phyloP scores from a whole-genome alignment of 2,888 invertebrate species.

The Drosophila maculinotata region DNA sequence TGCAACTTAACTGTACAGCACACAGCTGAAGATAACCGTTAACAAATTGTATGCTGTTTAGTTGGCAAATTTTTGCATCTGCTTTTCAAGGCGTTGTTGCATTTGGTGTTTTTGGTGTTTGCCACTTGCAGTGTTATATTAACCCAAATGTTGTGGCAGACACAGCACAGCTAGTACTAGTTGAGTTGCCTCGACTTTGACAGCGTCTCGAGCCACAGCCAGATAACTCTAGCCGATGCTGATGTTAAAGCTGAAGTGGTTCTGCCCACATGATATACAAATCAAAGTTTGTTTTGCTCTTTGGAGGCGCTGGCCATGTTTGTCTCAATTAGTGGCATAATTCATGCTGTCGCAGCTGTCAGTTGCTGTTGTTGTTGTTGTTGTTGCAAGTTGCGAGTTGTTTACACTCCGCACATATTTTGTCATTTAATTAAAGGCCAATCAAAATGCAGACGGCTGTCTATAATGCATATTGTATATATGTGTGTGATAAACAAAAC shows the following conservation, averaged over 20 bases:
- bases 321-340: conserved; percentile 78
- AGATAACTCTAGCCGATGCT: neutral
- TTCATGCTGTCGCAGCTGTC: conserved; percentile 67
- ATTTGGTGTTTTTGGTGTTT: conserved; percentile 15
- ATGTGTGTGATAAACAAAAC: conserved; percentile 40
- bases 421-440: conserved; percentile 78
- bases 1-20: neutral
- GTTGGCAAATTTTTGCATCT: conserved; percentile 44
- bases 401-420: conserved; percentile 73
- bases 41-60: conserved; percentile 54
- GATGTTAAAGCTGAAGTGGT: conserved; percentile 45
- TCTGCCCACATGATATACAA: conserved; percentile 60
- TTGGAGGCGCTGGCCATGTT: conserved; percentile 53
- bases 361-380: conserved; percentile 6
- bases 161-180: conserved; percentile 3
- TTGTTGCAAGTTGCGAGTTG: conserved; percentile 47
- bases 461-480: conserved; percentile 17
- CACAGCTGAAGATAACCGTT: conserved; percentile 14
- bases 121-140: conserved; percentile 65
- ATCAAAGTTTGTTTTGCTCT: conserved; percentile 62
- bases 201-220: neutral
- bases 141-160: conserved; percentile 70
- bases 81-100: conserved; percentile 45
- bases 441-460: conserved; percentile 68
- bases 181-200: conserved; percentile 53